Evolutionary conservation across 2,888 invertebrate species (phyloP).

Genomic region (Agyllia agylla): DNA sequence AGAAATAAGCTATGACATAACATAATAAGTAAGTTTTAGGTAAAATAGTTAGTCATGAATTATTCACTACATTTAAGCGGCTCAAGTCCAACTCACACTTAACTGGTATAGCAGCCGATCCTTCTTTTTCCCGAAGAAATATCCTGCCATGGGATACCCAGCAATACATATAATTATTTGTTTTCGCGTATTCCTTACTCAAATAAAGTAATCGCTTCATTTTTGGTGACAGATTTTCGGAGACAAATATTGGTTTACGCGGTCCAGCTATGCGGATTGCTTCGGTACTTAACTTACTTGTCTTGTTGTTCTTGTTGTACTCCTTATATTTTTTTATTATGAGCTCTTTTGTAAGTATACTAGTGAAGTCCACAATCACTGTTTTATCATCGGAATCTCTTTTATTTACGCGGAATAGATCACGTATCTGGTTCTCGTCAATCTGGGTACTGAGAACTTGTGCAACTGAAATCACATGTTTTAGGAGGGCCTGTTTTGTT

Average conservation of each 20-base stretch:
- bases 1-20: background rate
- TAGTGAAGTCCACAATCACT: conserved; percentile 8
- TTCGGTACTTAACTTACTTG: background rate
- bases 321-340: background rate
- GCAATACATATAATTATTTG: background rate
- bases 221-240: background rate
- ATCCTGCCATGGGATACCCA: background rate
- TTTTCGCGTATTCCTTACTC: background rate
- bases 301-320: background rate
- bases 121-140: background rate
- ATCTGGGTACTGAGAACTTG: background rate
- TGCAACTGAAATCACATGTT: background rate
- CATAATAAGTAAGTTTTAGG: background rate
- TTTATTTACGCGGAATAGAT: background rate
- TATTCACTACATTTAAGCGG: background rate
- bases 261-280: background rate
- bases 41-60: background rate
- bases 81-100: background rate
- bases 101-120: background rate
- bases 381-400: background rate
- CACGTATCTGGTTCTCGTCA: background rate
- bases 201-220: background rate
- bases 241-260: background rate
- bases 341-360: conserved; percentile 9
- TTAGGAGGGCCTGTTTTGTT: background rate